These are phyloP conservation scores for Platycheirus rosarum DNA, from an alignment of 2,888 invertebrate genomes.

Conservation along the genomic window DNA sequence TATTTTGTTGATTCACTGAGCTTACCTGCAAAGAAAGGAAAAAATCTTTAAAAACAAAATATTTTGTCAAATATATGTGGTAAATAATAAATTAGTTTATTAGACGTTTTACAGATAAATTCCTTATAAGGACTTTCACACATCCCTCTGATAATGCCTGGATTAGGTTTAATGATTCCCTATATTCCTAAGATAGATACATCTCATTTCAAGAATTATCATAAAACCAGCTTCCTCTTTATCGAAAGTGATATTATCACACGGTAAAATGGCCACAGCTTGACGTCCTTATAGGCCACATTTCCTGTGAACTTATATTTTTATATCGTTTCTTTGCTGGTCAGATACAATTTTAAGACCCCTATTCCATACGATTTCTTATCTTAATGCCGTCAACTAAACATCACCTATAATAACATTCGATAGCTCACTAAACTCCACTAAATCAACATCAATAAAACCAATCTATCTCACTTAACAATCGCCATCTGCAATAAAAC, in stretches of 20 bases:
- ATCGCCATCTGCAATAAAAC: constrained; percentile 54
- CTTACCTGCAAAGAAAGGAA: too few relatives aligned
- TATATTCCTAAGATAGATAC: neutral
- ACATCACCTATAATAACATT: constrained; percentile 23
- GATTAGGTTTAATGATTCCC: neutral
- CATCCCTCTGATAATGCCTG: too few relatives aligned
- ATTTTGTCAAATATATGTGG: too few relatives aligned
- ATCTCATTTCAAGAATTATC: too few relatives aligned
- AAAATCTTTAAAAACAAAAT: too few relatives aligned
- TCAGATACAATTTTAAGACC: constrained; percentile 5
- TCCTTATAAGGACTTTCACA: too few relatives aligned
- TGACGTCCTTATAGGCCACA: neutral
- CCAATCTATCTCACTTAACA: constrained; percentile 35
- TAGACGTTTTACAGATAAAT: too few relatives aligned
- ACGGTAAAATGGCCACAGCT: constrained; percentile 9
- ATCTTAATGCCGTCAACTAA: constrained; percentile 9
- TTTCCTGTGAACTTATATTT: constrained; percentile 7
- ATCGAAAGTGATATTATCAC: constrained; percentile 32
- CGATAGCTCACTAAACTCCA: constrained; percentile 10
- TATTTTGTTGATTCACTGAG: too few relatives aligned
- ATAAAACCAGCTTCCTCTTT: neutral
- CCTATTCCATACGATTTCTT: constrained; percentile 17
- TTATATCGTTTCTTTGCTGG: neutral
- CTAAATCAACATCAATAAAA: constrained; percentile 27
- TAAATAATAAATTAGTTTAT: too few relatives aligned